phyloP scores from a whole-genome alignment of 2,113 vertebrate species.

The Nesoenas mayeri region DNA sequence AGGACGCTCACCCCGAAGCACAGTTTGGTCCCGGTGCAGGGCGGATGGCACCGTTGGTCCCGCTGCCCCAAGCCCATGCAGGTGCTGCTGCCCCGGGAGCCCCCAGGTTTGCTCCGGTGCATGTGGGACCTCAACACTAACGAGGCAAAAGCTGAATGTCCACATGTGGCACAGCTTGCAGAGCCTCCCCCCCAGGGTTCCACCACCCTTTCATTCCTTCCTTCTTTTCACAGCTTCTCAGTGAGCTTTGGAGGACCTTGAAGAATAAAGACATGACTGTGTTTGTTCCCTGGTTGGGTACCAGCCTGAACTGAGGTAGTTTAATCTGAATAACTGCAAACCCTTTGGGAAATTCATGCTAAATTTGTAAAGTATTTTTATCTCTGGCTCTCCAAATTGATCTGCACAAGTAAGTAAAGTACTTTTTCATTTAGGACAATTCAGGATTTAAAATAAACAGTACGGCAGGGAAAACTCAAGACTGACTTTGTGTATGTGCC shows the following conservation, averaged over 20 bases:
- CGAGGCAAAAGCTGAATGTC: not conserved
- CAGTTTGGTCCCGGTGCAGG: too few species aligned
- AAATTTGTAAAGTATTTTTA: not conserved
- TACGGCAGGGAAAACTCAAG: not conserved
- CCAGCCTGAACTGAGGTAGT: not conserved
- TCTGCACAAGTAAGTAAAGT: not conserved
- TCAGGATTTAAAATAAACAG: not conserved
- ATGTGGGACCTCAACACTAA: not conserved
- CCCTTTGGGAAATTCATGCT: not conserved
- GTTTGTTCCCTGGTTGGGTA: not conserved
- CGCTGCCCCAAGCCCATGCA: not conserved
- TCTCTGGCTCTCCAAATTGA: not conserved
- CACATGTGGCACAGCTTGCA: not conserved
- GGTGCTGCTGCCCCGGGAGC: not conserved
- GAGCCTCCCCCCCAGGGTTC: not conserved
- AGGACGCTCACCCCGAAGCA: too few species aligned
- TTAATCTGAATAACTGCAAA: not conserved
- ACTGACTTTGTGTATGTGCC: rapidly evolving
- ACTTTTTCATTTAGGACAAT: not conserved
- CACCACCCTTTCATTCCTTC: rapidly evolving
- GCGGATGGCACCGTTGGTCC: rapidly evolving
- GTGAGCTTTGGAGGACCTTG: not conserved
- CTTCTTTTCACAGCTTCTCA: not conserved
- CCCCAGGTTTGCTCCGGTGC: not conserved
- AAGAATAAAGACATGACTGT: not conserved